Base-by-base conservation (phyloP, 2,113 vertebrate genomes). In the Haliaeetus leucogaster region DNA sequence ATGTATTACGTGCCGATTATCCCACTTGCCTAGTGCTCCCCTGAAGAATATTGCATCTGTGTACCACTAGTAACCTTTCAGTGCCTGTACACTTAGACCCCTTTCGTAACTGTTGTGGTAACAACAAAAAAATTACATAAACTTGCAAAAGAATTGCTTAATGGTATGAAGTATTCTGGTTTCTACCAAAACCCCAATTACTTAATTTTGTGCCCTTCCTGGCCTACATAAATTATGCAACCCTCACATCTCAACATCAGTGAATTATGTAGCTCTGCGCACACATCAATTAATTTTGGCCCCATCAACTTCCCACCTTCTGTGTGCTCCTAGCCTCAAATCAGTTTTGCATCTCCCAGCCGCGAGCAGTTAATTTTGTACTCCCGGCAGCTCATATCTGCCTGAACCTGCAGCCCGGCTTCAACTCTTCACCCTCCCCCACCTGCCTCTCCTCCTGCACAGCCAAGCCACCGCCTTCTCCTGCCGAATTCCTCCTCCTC, bases 251-350 rank as follows among this genome's bases (percentile, higher is more conserved):
- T 95, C 11, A 10, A 53, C 81, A 82, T 82, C 84, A 72, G 45
- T 90, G 86, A 93, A 83, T 96, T 95, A 76, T 93, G 84, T 82
- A 80, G 81, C 82, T 97, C 73, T 82, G 70, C 1, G 0, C 52
- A 82, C 89, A 90, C 91, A 95, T 95, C 94, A 97, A 93, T 97
- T 97, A 93, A 96, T 97, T 96, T 87, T 96, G 94, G 89, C 93
- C 84, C 89, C 95, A 77, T 97, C 94, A 87, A 66, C 81, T 94
- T 95, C 94, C 95, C 96, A 95, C 84, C 89, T 91, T 66, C 86
- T 62, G 66, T 66, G 91, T 77, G 81, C 91, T 94, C 40, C 58
- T 87, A 14, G 8, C 89, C 86, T 92, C 84, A 73, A 82, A 93
- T 95, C 48, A 38, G 53, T 70, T 94, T 65, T 94, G 84, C 93